Conservation (phyloP, 2,797 vertebrate species). For the Acipenser transmontanus region DNA sequence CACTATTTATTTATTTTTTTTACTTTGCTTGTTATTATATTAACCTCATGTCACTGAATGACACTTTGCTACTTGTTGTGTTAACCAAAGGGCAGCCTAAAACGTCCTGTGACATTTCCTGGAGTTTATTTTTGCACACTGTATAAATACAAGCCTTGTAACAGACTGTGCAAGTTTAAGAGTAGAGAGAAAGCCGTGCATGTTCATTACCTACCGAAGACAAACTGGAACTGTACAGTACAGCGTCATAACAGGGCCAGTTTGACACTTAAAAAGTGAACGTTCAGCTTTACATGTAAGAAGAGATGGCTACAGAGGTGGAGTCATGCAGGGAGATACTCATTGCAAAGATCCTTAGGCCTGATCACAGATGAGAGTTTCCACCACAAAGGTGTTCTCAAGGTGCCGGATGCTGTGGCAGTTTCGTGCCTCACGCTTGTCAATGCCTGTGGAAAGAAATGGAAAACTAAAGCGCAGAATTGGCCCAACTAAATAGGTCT, state of each 20-base stretch:
- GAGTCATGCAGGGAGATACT: constrained; percentile 28
- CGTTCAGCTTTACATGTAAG: constrained; percentile 21
- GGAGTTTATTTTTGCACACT: not conserved
- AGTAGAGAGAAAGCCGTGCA: too few species aligned
- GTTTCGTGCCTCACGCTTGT: constrained; percentile 66
- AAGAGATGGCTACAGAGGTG: constrained; percentile 49
- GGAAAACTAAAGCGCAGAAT: constrained; percentile 6
- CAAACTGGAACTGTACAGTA: not conserved
- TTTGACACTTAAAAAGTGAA: constrained; percentile 27
- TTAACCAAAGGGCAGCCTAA: too few species aligned
- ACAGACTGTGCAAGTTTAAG: constrained; percentile 21
- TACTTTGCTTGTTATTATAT: too few species aligned
- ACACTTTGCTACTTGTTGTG: too few species aligned
- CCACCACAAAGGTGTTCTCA: constrained; percentile 89
- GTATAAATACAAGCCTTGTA: not conserved
- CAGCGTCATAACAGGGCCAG: constrained; percentile 16
- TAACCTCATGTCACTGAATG: too few species aligned
- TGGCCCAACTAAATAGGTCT: not conserved
- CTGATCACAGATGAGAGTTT: constrained; percentile 81
- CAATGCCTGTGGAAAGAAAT: constrained; percentile 64
- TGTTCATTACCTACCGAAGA: too few species aligned
- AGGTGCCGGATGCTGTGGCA: constrained; percentile 87
- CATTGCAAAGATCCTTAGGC: constrained; percentile 39
- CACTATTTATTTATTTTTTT: too few species aligned
- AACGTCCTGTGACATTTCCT: not conserved